Base-by-base conservation (phyloP, 1,140 invertebrate genomes). In the Lepeophtheirus salmonis region DNA sequence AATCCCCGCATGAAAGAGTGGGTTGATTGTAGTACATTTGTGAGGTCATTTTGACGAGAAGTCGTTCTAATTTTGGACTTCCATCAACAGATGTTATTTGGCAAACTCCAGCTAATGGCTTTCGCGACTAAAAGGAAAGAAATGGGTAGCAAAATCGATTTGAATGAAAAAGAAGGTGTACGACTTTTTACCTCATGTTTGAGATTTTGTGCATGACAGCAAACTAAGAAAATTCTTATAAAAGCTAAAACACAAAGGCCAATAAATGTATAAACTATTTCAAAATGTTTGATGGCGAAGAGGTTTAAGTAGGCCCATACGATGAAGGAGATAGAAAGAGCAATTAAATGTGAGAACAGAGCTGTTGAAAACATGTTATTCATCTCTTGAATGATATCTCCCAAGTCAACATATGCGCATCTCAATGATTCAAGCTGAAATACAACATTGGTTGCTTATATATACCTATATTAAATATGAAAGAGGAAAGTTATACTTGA, bases 1-100 rank as follows among this genome's bases (percentile, higher is more conserved):
- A 57, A 17, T 25, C 55, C 12, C 20, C 55, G 2, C 20, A 21
- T 10, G 22, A 24, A n/a, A 57, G 21, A 26, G 16, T 48, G 20
- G 55, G 55, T 12, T 25, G 25, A 14, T 57, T 20, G 26, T 57
- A 25, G 26, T 57, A 24, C 55, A 57, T 57, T 21, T 57, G 55
- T 3, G 25, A 24, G 30, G 55, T 48, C 26, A 41, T 23, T 48
- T 57, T 57, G 16, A 24, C 20, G 26, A 61, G 41, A n/a, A 50
- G 59, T 55, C 59, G 48, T 30, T 61, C 59, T 16, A 61, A 24
- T 20, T 53, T 52, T 20, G 59, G 50, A 50, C 17, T 21, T 22
- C 59, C 59, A 61, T 61, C 59, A 12, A 61, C n/a, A 24, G 59
- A 50, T 3, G 59, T 60, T 20, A 61, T 30, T 53, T 61, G 59